A percentile compares a stretch with the other conserved stretches of the same genome.
Conservation (phyloP, 1,140 invertebrate genomes). For the Sitophilus oryzae region DNA sequence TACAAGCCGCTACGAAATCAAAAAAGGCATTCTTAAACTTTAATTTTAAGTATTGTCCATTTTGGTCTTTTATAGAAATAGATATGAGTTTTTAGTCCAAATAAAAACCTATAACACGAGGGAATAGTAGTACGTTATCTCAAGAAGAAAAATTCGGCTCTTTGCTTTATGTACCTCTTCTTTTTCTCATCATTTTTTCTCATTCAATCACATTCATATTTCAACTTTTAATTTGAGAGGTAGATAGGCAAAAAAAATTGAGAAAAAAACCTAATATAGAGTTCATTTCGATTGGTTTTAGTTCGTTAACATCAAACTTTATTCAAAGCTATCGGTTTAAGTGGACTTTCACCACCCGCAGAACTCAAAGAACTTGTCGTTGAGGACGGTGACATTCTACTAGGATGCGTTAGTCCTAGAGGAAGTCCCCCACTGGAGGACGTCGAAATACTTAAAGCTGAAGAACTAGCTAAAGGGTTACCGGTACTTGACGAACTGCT, state of each 20-base stretch:
- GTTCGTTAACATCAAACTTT: constrained; percentile 42
- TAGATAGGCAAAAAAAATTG: constrained; percentile 12
- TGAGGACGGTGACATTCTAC: constrained; percentile 37
- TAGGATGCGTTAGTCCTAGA: constrained; percentile 34
- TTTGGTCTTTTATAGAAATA: constrained; percentile 33
- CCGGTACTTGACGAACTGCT: constrained; percentile 1
- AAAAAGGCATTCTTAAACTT: constrained; percentile 25
- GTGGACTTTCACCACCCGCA: constrained; percentile 40
- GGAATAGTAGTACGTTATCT: neutral
- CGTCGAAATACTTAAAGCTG: neutral
- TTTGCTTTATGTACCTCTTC: neutral
- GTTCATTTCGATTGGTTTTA: no score
- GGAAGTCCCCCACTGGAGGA: constrained; percentile 30
- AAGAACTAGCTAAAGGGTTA: neutral
- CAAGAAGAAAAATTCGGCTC: neutral
- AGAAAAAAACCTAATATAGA: neutral
- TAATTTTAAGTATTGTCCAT: constrained; percentile 39
- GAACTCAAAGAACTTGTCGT: constrained; percentile 35
- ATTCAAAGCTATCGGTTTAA: constrained; percentile 43
- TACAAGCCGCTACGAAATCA: constrained; percentile 39
- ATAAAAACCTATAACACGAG: no score
- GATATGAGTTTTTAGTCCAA: no score
- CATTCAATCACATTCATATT: neutral
- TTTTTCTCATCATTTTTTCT: no score
- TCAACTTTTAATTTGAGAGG: constrained; percentile 10